phyloP scores from a whole-genome alignment of 2,113 vertebrate genomes.

The Emydura subglobosa region DNA sequence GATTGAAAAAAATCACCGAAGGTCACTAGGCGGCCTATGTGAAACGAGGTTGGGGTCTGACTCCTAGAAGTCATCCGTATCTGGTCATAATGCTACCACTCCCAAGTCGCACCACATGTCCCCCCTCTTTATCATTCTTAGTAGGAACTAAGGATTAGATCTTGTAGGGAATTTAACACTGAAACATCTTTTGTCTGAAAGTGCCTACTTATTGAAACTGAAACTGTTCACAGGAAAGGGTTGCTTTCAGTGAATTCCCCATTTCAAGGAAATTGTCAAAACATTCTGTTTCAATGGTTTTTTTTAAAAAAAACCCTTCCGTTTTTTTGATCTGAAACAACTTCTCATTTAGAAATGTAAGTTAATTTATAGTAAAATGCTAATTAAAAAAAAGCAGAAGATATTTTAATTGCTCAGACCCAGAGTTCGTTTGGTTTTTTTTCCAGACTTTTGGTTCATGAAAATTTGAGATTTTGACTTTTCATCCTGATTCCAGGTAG shows the following conservation, averaged over 20 bases:
- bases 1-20: neutral
- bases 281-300: neutral
- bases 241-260: neutral
- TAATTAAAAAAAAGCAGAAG: neutral
- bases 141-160: neutral
- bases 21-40: neutral
- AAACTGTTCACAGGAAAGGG: conserved; percentile 37
- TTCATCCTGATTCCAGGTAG: neutral
- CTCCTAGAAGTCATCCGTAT: neutral
- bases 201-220: neutral
- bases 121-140: neutral
- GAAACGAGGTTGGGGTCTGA: neutral
- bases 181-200: neutral
- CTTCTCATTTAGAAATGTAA: neutral
- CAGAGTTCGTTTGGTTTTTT: neutral
- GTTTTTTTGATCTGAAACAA: neutral
- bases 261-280: neutral
- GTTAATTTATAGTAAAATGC: neutral
- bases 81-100: neutral
- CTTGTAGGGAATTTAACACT: neutral
- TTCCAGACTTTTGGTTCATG: neutral
- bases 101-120: neutral
- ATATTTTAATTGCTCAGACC: neutral
- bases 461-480: conserved; percentile 11
- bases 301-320: neutral